A percentile compares a stretch with the other conserved stretches of the same genome.
These are phyloP conservation scores for Plagiodera versicolora DNA, from an alignment of 2,888 invertebrate species.

Conservation along the genomic window DNA sequence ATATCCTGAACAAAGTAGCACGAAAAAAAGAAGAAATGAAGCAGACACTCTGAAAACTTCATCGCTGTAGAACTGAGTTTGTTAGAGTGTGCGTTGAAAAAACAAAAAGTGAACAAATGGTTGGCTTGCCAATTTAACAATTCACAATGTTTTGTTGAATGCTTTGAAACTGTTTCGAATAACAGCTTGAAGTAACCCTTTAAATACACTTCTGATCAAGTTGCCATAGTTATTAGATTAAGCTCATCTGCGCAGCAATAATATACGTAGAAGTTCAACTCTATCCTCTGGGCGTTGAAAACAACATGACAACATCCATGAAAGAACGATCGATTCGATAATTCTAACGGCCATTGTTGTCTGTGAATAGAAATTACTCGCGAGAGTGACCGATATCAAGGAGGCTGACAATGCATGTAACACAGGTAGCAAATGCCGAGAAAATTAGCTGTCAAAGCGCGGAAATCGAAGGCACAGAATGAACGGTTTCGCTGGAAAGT, in stretches of 20 bases:
- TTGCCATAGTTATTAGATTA: too few relatives aligned
- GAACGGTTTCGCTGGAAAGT: too few relatives aligned
- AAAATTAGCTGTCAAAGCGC: background rate
- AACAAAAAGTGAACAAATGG: background rate
- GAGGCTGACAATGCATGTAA: conserved; percentile 33
- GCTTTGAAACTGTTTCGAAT: too few relatives aligned
- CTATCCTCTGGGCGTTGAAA: too few relatives aligned
- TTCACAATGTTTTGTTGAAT: too few relatives aligned
- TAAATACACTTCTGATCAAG: too few relatives aligned
- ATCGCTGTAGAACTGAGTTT: conserved; percentile 37
- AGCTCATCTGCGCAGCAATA: too few relatives aligned
- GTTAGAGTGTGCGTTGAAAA: conserved; percentile 51
- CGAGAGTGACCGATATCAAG: conserved; percentile 14
- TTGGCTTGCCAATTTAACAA: too few relatives aligned
- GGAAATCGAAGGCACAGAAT: background rate
- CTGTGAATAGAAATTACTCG: conserved; percentile 20
- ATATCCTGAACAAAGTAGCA: conserved; percentile 32
- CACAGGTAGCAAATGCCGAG: conserved; percentile 27
- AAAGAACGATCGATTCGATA: conserved; percentile 5
- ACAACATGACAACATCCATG: background rate
- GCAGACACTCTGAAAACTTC: conserved; percentile 37
- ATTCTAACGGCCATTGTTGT: conserved; percentile 16
- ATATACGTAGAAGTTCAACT: too few relatives aligned
- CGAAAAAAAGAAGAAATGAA: conserved; percentile 29
- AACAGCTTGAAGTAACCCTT: too few relatives aligned